Percentiles rank a stretch among this genome's conserved stretches.
phyloP scores from a whole-genome alignment of 2,888 invertebrate genomes.

The Ditylenchus weischeri region DNA sequence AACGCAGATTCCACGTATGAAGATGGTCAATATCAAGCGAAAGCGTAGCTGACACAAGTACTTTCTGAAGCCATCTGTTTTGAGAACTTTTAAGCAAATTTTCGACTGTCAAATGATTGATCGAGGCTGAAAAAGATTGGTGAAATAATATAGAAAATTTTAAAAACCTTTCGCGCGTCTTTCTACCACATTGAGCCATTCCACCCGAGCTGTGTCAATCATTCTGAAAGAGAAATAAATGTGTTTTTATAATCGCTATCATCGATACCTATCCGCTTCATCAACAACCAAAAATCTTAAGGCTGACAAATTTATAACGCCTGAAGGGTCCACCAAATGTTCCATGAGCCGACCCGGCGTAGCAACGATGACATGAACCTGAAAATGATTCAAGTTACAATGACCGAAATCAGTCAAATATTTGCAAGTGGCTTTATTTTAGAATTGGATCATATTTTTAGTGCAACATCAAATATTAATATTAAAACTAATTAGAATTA shows the following conservation, averaged over 20 bases:
- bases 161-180: conserved; percentile 57
- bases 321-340: conserved; percentile 75
- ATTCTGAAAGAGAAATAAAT: conserved; percentile 61
- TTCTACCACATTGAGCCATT: conserved; percentile 82
- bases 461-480: no score
- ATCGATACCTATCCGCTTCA: conserved; percentile 78
- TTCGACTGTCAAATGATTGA: conserved; percentile 15
- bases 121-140: conserved; percentile 12
- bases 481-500: no score
- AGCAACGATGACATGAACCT: conserved; percentile 78
- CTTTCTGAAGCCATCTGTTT: conserved; percentile 69
- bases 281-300: conserved; percentile 71
- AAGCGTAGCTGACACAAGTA: conserved; percentile 89
- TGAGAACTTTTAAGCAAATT: conserved; percentile 16
- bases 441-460: no score
- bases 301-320: conserved; percentile 68
- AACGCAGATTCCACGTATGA: conserved; percentile 80
- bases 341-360: conserved; percentile 90
- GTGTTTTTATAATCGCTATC: no score
- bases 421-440: no score
- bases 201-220: conserved; percentile 83
- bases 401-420: no score
- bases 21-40: conserved; percentile 82
- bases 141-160: neutral
- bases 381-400: no score